Percentiles rank a stretch among this genome's conserved stretches.
These are phyloP conservation scores for Phainopepla nitens DNA, from an alignment of 2,113 vertebrate genomes.

Conservation along the genomic window DNA sequence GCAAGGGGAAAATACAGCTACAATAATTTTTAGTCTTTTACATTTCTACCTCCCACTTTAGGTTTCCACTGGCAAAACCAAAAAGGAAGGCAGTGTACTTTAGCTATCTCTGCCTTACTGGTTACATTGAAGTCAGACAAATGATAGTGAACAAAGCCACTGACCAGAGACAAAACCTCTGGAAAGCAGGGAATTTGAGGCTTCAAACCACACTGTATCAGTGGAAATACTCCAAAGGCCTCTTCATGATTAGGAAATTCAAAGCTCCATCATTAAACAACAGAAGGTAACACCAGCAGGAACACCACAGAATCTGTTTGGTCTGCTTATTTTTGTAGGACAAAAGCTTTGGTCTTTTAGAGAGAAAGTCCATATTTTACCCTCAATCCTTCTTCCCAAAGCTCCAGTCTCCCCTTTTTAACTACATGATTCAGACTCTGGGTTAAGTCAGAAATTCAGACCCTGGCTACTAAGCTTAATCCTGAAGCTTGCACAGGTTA, in stretches of 20 bases:
- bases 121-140: neutral
- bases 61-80: neutral
- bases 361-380: neutral
- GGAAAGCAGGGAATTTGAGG: neutral
- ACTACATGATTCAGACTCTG: neutral
- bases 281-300: neutral
- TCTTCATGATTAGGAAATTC: neutral
- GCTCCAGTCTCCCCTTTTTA: neutral
- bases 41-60: neutral
- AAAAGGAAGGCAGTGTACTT: neutral
- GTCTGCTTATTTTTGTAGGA: constrained; percentile 12
- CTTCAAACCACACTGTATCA: neutral
- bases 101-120: neutral
- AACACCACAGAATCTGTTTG: neutral
- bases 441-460: neutral
- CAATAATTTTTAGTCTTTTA: neutral
- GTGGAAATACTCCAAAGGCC: neutral
- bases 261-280: neutral
- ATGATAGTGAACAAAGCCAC: neutral
- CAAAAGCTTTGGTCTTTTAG: constrained; percentile 49
- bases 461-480: neutral
- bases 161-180: neutral
- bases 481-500: constrained; percentile 1
- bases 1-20: neutral
- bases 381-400: neutral